phyloP scores from a whole-genome alignment of 1,140 invertebrate species.

The Bombus terrestris region DNA sequence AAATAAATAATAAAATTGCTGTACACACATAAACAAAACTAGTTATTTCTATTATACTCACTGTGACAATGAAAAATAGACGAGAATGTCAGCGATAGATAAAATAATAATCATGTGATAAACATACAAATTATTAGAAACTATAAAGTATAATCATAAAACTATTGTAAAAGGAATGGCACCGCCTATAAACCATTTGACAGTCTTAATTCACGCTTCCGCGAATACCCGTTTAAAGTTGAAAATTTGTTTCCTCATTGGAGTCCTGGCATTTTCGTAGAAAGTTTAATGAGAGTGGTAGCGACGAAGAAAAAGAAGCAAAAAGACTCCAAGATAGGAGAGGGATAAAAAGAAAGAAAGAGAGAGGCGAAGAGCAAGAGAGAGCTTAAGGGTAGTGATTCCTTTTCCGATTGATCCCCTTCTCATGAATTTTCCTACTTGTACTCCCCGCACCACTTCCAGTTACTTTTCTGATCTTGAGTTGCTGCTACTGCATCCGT shows the following conservation, averaged over 20 bases:
- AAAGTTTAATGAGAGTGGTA: conserved; percentile 27
- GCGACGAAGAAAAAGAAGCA: background rate
- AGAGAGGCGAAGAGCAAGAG: background rate
- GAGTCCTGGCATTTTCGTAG: background rate
- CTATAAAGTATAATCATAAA: background rate
- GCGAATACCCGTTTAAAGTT: conserved; percentile 42
- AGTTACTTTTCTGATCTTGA: conserved; percentile 64
- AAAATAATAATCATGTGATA: background rate
- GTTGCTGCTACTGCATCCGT: conserved; percentile 13
- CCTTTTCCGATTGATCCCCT: conserved; percentile 59
- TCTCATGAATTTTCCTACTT: conserved; percentile 64
- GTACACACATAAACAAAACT: too few species aligned
- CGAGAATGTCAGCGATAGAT: too few species aligned
- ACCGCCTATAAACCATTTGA: background rate
- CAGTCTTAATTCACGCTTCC: conserved; percentile 6
- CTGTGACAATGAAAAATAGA: too few species aligned
- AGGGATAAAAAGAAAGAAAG: background rate
- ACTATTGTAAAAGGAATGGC: background rate
- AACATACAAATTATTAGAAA: background rate
- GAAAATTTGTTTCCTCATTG: conserved; percentile 51
- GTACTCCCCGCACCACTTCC: conserved; percentile 57
- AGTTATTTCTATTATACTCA: too few species aligned
- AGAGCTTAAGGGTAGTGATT: conserved; percentile 55
- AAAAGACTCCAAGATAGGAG: background rate
- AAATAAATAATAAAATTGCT: too few species aligned